phyloP scores from a whole-genome alignment of 2,797 vertebrate genomes.

The Ctenopoma multispine region DNA sequence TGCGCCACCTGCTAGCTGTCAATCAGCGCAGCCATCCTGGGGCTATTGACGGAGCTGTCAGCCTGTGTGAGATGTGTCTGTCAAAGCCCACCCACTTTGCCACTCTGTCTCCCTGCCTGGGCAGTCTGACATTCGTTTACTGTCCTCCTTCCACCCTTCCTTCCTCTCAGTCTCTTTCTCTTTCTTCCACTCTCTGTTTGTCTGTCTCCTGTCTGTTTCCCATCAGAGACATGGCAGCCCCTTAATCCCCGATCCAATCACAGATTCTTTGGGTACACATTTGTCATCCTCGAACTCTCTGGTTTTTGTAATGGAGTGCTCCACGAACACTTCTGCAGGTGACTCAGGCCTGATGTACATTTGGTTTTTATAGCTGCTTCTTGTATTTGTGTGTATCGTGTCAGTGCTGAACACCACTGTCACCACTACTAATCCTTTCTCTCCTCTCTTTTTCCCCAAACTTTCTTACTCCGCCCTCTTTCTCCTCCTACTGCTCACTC shows the following conservation, averaged over 20 bases:
- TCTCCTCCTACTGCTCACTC: slow-evolving; percentile 73
- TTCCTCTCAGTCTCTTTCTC: slow-evolving; percentile 51
- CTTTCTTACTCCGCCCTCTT: slow-evolving; percentile 21
- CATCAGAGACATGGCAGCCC: slow-evolving; percentile 73
- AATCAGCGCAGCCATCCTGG: slow-evolving; percentile 84
- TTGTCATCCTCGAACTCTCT: slow-evolving; percentile 75
- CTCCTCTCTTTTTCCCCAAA: slow-evolving; percentile 23
- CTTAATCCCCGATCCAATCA: slow-evolving; percentile 82
- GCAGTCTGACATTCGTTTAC: slow-evolving; percentile 75
- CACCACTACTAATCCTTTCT: slow-evolving; percentile 27
- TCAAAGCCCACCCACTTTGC: slow-evolving; percentile 84
- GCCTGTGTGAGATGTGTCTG: slow-evolving; percentile 87
- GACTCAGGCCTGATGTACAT: slow-evolving; percentile 62
- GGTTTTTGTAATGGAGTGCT: slow-evolving; percentile 69
- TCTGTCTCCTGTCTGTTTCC: slow-evolving; percentile 64
- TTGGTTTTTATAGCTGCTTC: slow-evolving; percentile 46
- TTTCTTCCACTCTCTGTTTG: slow-evolving; percentile 59
- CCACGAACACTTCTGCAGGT: slow-evolving; percentile 72
- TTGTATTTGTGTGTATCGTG: slow-evolving; percentile 43
- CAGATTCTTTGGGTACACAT: slow-evolving; percentile 77
- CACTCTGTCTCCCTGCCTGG: slow-evolving; percentile 71
- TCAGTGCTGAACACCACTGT: slow-evolving; percentile 30
- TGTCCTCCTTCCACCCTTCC: slow-evolving; percentile 65
- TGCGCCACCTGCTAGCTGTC: slow-evolving; percentile 92
- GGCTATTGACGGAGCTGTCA: slow-evolving; percentile 89